These are phyloP conservation scores for Hermetia illucens DNA, from an alignment of 1,140 invertebrate genomes.

Conservation along the genomic window DNA sequence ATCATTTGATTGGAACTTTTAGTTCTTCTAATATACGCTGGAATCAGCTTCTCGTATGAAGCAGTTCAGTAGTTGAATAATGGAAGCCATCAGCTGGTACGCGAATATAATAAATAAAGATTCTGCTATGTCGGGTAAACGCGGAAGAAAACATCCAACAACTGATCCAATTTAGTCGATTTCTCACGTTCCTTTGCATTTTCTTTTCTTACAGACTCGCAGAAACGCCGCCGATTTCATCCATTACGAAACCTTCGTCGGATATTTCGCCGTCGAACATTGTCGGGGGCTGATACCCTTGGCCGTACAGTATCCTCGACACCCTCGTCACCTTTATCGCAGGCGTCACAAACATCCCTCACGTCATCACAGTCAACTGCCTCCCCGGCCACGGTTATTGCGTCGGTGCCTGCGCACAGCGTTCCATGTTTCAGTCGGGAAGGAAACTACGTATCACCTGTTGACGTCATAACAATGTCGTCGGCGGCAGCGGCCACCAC, in stretches of 20 bases:
- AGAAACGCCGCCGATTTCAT: conserved; percentile 27
- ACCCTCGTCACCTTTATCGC: conserved; percentile 15
- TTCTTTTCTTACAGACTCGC: conserved; percentile 14
- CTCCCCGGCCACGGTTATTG: background rate
- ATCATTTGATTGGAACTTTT: too few species aligned
- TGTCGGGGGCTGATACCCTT: conserved; percentile 3
- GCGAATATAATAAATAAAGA: too few species aligned
- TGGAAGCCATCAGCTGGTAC: too few species aligned
- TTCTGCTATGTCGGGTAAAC: too few species aligned
- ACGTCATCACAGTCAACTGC: background rate
- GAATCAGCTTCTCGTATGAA: too few species aligned
- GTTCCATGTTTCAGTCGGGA: background rate
- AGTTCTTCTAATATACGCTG: too few species aligned
- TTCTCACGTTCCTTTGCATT: background rate
- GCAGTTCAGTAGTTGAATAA: too few species aligned
- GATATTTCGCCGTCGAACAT: conserved; percentile 27
- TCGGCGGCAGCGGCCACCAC: background rate
- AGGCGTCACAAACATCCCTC: too few species aligned
- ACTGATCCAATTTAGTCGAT: background rate
- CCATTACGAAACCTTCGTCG: conserved; percentile 27
- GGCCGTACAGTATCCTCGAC: background rate
- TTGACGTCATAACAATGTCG: background rate
- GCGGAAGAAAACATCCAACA: background rate
- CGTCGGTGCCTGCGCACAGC: background rate
- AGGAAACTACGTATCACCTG: background rate